Evolutionary conservation across 2,797 vertebrate species (phyloP).

Genomic region (Eulemur mongoz): DNA sequence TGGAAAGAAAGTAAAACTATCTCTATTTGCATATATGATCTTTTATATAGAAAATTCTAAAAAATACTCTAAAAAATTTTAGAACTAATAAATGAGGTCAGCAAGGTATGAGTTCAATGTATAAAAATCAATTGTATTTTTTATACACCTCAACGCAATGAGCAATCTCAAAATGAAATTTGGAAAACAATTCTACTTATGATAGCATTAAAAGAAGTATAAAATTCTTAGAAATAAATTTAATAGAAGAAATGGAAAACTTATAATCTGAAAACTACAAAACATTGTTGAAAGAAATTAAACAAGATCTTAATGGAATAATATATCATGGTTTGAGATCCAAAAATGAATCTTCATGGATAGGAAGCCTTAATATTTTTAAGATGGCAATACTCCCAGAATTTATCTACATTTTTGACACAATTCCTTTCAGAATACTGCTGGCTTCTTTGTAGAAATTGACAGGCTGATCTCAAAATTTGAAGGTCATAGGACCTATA

Average conservation of each 20-base stretch:
- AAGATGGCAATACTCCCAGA: not conserved
- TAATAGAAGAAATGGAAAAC: not conserved
- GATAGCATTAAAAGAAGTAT: not conserved
- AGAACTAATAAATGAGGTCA: not conserved
- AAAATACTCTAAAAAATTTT: not conserved
- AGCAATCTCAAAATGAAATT: constrained; percentile 17
- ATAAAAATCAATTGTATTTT: not conserved
- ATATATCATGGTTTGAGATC: not conserved
- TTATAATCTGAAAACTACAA: not conserved
- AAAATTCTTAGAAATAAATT: not conserved
- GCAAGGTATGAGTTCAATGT: not conserved
- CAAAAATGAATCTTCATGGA: not conserved
- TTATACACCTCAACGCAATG: not conserved
- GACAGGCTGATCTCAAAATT: not conserved
- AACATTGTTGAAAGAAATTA: not conserved
- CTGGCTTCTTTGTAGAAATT: constrained; percentile 2
- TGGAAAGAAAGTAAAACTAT: not conserved
- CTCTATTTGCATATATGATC: not conserved
- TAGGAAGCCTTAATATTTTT: not conserved
- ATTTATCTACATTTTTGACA: not conserved
- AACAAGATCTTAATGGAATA: not conserved
- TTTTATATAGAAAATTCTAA: constrained; percentile 19
- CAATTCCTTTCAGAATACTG: not conserved
- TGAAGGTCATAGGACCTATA: not conserved
- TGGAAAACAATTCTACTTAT: not conserved